Evolutionary conservation across 2,797 vertebrate species (phyloP).

Genomic region (Pantherophis alleghaniensis): DNA sequence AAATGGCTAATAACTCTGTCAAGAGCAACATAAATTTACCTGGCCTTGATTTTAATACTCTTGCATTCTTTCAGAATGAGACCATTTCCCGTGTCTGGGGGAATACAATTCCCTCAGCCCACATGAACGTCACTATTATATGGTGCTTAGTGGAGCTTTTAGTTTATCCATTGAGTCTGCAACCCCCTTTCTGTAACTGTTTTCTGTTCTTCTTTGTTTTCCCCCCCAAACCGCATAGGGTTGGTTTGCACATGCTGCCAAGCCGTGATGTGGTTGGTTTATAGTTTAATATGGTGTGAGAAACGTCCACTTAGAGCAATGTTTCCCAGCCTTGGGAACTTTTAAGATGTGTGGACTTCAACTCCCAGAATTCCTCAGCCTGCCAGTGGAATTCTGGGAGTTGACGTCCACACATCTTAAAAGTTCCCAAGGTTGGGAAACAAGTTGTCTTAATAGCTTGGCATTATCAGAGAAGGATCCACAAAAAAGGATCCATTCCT

Average conservation of each 20-base stretch:
- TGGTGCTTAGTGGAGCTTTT: background rate
- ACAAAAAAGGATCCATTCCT: background rate
- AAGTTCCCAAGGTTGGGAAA: background rate
- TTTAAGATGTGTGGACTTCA: background rate
- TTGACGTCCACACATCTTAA: background rate
- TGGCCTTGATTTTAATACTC: conserved; percentile 10
- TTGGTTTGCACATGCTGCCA: background rate
- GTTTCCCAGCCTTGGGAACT: background rate
- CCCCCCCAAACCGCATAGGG: no score
- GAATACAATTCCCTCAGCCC: background rate
- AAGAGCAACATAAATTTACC: conserved; percentile 24
- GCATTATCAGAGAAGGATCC: background rate
- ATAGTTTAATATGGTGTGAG: background rate
- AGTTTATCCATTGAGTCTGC: background rate
- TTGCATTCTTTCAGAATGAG: background rate
- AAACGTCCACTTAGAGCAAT: background rate
- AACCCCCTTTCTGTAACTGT: background rate
- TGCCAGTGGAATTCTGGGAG: background rate
- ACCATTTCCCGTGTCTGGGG: background rate
- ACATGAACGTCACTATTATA: background rate
- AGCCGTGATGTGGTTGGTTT: background rate
- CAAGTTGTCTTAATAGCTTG: background rate
- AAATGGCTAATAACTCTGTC: conserved; percentile 30
- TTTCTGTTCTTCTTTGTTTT: background rate
- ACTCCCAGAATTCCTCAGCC: background rate